Evolutionary conservation across 37 sponge, comb jelly and placozoan genomes (phyloP).

Genomic region (Diacarnus erythraeanus): DNA sequence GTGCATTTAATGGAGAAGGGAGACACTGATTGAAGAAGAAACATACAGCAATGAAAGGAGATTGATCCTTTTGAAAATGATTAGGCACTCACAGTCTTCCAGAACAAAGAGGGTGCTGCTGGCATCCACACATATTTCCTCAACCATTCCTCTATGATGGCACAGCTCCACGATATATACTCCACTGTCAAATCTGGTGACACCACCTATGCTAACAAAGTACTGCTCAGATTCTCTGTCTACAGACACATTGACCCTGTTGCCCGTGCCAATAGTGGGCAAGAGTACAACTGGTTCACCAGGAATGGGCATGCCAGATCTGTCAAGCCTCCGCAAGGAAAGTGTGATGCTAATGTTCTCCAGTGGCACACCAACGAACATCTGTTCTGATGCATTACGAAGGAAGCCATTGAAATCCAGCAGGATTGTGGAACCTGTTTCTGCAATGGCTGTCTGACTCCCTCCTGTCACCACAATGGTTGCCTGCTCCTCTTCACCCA

Average conservation of each 20-base stretch:
- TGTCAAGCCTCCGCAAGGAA: background rate
- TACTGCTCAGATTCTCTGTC: background rate
- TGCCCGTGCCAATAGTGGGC: background rate
- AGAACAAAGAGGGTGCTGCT: background rate
- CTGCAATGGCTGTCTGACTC: background rate
- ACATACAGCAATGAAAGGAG: too few species aligned
- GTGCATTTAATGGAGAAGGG: background rate
- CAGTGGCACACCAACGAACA: background rate
- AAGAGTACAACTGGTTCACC: background rate
- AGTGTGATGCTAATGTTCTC: background rate
- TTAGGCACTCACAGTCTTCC: background rate
- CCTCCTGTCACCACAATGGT: background rate
- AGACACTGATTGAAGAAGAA: too few species aligned
- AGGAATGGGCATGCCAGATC: background rate
- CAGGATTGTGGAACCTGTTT: background rate
- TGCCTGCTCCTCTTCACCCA: background rate
- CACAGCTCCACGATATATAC: background rate
- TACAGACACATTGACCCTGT: background rate
- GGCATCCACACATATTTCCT: background rate
- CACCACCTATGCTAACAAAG: background rate
- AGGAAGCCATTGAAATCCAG: background rate
- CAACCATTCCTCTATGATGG: too few species aligned
- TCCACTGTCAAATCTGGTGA: background rate
- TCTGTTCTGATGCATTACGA: background rate
- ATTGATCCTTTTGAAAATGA: background rate